phyloP scores from a whole-genome alignment of 2,797 vertebrate species.

The Galago senegalensis region DNA sequence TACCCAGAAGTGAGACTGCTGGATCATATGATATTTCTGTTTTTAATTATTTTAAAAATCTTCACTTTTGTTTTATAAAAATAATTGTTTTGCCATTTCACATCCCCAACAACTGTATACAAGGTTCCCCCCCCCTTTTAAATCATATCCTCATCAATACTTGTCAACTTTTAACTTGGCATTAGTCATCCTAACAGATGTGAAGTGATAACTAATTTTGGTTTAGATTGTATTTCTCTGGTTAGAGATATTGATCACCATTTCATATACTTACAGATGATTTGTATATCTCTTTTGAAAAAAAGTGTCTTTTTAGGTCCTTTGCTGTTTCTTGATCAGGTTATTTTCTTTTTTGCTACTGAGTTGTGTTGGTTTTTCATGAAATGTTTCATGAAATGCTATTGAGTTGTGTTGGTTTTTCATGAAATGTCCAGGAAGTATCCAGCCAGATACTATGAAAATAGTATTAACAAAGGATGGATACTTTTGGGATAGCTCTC shows the following conservation, averaged over 20 bases:
- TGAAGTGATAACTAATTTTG: neutral
- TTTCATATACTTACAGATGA: neutral
- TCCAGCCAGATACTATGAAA: no score
- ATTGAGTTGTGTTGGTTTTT: no score
- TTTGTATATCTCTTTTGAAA: neutral
- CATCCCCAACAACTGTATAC: neutral
- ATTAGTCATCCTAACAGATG: neutral
- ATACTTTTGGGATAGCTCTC: neutral
- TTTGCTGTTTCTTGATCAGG: neutral
- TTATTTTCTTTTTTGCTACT: neutral
- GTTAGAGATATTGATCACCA: neutral
- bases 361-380: neutral
- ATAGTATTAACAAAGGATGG: no score
- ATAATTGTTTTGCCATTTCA: neutral
- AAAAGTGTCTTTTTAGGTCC: neutral
- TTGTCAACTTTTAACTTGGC: neutral
- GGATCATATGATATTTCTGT: neutral
- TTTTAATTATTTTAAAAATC: neutral
- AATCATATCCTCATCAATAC: neutral
- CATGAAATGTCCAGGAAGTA: no score
- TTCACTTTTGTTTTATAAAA: neutral
- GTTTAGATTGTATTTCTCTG: neutral
- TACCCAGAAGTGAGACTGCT: neutral
- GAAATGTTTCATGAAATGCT: no score
- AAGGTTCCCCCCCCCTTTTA: neutral